These are phyloP conservation scores for Limosa lapponica DNA, from an alignment of 2,797 vertebrate species.

Conservation along the genomic window DNA sequence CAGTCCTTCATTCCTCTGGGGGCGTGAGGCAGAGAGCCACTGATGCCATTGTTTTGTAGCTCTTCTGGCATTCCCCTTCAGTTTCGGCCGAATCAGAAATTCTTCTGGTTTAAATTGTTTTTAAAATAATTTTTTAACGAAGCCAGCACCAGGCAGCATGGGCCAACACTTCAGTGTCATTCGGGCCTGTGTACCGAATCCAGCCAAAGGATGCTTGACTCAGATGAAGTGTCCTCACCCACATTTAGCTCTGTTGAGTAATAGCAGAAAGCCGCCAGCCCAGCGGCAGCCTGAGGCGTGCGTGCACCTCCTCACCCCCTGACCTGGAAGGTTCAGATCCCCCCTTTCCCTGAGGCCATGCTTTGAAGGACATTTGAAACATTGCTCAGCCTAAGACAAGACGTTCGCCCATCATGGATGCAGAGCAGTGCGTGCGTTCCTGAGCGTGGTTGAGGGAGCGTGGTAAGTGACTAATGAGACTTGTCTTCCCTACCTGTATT, in stretches of 20 bases:
- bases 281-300: fast-evolving
- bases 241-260: neutral
- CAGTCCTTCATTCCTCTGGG: neutral
- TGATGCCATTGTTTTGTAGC: neutral
- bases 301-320: neutral
- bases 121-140: neutral
- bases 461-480: constrained; percentile 53
- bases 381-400: neutral
- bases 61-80: neutral
- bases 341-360: neutral
- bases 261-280: neutral
- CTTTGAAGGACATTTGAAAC: constrained; percentile 5
- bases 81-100: neutral
- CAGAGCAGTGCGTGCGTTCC: neutral
- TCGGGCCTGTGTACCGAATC: neutral
- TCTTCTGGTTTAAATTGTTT: neutral
- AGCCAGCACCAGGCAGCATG: neutral
- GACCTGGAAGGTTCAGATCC: neutral
- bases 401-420: fast-evolving
- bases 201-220: neutral
- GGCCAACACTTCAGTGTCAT: neutral
- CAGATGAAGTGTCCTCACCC: neutral
- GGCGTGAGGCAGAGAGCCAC: neutral
- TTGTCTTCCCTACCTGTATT: constrained; percentile 83
- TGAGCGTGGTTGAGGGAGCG: neutral